Evolutionary conservation across 2,888 invertebrate genomes (phyloP).

Genomic region (Idaea aversata): DNA sequence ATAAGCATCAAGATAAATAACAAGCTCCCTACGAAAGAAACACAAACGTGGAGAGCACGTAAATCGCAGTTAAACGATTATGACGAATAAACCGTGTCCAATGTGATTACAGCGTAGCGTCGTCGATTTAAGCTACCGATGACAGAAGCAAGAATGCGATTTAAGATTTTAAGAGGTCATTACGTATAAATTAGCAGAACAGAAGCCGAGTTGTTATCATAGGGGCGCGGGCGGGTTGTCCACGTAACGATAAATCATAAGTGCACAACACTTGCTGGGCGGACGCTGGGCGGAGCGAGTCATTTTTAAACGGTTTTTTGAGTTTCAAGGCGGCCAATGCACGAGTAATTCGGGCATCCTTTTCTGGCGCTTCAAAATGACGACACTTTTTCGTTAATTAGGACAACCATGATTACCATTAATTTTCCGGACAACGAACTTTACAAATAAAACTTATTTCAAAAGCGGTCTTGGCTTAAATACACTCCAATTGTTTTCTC

Average conservation of each 20-base stretch:
- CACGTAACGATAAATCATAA: constrained; percentile 77
- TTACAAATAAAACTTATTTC: constrained; percentile 16
- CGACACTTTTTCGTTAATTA: constrained; percentile 78
- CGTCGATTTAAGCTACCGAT: constrained; percentile 42
- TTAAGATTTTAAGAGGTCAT: constrained; percentile 65
- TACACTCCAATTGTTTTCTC: background rate
- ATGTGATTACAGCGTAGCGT: constrained; percentile 44
- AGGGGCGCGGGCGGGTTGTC: constrained; percentile 75
- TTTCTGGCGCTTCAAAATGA: constrained; percentile 68
- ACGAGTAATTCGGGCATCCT: constrained; percentile 68
- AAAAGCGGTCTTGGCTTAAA: constrained; percentile 19
- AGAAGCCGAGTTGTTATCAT: constrained; percentile 63
- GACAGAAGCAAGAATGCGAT: constrained; percentile 58
- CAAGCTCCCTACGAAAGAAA: constrained; percentile 24
- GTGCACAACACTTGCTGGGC: constrained; percentile 72
- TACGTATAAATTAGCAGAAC: constrained; percentile 70
- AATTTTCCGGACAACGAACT: constrained; percentile 62
- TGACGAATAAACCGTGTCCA: constrained; percentile 54
- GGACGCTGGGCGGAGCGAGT: constrained; percentile 74
- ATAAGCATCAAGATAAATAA: constrained; percentile 31
- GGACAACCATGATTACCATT: constrained; percentile 68
- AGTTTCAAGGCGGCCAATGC: constrained; percentile 71
- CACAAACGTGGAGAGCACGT: constrained; percentile 41
- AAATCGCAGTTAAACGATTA: constrained; percentile 51
- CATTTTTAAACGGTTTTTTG: constrained; percentile 80